Conservation (phyloP, 2,113 vertebrate genomes). For the Scytalopus superciliaris region DNA sequence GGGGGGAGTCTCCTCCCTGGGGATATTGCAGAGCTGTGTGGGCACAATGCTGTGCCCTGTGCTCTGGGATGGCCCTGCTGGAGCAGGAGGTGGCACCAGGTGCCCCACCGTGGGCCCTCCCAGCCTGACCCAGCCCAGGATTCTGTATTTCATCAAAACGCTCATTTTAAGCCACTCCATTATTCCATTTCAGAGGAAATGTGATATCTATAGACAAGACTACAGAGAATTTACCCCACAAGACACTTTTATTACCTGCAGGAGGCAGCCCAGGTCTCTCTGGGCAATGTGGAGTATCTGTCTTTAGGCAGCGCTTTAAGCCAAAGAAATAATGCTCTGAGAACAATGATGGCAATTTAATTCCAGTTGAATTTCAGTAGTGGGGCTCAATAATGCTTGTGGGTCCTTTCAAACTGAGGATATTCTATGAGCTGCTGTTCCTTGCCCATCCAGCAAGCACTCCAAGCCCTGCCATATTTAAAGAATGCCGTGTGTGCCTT, state of each 20-base stretch:
- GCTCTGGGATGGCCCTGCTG: not conserved
- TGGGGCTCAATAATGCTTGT: not conserved
- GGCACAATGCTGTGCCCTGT: not conserved
- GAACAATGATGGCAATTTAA: not conserved
- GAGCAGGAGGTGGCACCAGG: not conserved
- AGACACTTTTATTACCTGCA: not conserved
- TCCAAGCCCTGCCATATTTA: not conserved
- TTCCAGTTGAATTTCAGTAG: not conserved
- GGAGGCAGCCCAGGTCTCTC: not conserved
- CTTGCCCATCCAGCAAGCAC: not conserved
- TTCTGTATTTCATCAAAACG: not conserved
- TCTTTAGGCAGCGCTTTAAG: not conserved
- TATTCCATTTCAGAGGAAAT: not conserved
- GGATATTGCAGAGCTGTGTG: not conserved
- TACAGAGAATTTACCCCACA: not conserved
- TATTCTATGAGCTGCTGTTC: not conserved
- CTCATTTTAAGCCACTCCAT: not conserved
- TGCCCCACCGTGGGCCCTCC: not conserved
- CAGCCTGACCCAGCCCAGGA: accelerated
- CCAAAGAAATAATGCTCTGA: not conserved
- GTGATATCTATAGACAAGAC: not conserved
- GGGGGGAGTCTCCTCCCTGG: not conserved
- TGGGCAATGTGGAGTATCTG: accelerated
- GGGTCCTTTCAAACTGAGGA: not conserved
- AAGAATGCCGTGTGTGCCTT: not conserved